phyloP scores from a whole-genome alignment of 2,797 vertebrate species.

The Melopsittacus undulatus region DNA sequence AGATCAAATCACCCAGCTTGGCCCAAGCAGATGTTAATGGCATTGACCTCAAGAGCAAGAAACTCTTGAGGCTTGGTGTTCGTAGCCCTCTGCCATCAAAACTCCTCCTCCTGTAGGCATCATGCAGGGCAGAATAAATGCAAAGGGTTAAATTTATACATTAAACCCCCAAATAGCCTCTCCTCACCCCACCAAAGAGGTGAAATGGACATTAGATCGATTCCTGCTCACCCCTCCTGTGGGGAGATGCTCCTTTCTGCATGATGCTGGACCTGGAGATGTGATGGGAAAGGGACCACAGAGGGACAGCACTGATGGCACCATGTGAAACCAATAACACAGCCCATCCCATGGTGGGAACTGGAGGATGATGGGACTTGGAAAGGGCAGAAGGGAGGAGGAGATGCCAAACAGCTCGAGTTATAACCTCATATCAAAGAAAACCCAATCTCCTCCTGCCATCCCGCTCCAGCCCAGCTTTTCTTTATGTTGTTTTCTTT shows the following conservation, averaged over 20 bases:
- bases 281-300: background rate
- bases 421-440: background rate
- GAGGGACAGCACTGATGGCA: background rate
- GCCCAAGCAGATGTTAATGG: background rate
- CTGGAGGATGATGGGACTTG: fast-evolving
- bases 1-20: background rate
- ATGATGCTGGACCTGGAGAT: background rate
- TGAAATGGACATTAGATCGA: fast-evolving
- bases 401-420: background rate
- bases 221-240: background rate
- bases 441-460: background rate
- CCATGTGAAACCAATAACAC: background rate
- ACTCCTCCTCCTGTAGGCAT: background rate
- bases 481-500: background rate
- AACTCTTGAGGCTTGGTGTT: background rate
- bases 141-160: background rate
- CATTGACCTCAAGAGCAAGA: background rate
- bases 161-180: background rate
- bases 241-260: background rate
- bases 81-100: background rate
- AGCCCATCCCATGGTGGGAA: fast-evolving
- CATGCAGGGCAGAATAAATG: background rate
- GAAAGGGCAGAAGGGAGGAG: background rate
- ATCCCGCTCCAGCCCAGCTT: background rate
- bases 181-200: background rate